These are phyloP conservation scores for Loriculus beryllinus DNA, from an alignment of 2,797 vertebrate species.

Conservation along the genomic window DNA sequence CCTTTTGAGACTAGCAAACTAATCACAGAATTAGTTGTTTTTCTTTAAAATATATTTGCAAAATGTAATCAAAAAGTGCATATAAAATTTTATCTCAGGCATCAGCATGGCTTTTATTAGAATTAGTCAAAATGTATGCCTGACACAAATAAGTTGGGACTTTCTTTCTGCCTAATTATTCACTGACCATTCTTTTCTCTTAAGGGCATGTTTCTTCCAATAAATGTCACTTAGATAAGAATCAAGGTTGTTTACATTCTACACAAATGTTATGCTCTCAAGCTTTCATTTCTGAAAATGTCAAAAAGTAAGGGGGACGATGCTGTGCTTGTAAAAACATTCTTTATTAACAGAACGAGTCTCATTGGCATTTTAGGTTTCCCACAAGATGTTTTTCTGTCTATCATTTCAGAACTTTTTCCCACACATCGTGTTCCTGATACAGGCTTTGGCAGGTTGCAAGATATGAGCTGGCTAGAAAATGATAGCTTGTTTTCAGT, in stretches of 20 bases:
- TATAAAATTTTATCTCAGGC: background rate
- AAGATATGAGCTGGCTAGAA: background rate
- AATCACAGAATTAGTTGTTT: background rate
- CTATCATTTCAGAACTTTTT: slow-evolving; percentile 40
- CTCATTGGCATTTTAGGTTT: slow-evolving; percentile 31
- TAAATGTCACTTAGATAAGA: background rate
- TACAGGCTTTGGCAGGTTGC: background rate
- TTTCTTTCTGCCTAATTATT: background rate
- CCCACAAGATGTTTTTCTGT: slow-evolving; percentile 31
- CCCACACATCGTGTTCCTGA: slow-evolving; percentile 11
- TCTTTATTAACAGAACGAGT: slow-evolving; percentile 12
- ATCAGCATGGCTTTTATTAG: background rate
- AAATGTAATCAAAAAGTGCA: background rate
- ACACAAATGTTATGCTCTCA: background rate
- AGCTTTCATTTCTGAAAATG: slow-evolving; percentile 30
- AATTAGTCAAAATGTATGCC: background rate
- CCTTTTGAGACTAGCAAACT: background rate
- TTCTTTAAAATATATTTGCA: background rate
- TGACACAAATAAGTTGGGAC: background rate
- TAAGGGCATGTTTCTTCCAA: background rate
- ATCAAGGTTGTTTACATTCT: slow-evolving; percentile 24
- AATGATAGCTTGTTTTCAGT: slow-evolving; percentile 28
- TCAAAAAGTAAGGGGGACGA: slow-evolving; percentile 2
- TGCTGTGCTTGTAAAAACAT: slow-evolving; percentile 8
- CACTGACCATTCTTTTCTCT: background rate